Evolutionary conservation across 2,113 vertebrate species (phyloP).

Genomic region (Electrona antarctica): DNA sequence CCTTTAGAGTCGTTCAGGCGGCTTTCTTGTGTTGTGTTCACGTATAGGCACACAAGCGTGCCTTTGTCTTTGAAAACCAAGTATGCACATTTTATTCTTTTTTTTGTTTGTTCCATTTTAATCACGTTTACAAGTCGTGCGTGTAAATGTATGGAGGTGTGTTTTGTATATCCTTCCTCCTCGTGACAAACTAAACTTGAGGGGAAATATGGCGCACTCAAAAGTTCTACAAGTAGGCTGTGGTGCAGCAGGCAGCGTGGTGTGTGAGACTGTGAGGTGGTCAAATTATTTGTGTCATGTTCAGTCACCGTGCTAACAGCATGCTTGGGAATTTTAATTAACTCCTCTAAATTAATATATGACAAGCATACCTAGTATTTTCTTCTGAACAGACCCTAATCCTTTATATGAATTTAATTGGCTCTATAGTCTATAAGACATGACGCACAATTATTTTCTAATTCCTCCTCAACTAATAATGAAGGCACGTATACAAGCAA

Average conservation of each 20-base stretch:
- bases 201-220: not conserved
- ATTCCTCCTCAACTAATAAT: not conserved
- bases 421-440: not conserved
- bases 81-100: not conserved
- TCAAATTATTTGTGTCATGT: slow-evolving; percentile 13
- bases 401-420: slow-evolving; percentile 14
- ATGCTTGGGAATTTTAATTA: slow-evolving; percentile 28
- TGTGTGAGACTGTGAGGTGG: not conserved
- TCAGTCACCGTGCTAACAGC: slow-evolving; percentile 21
- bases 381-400: slow-evolving; percentile 1
- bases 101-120: not conserved
- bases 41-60: slow-evolving; percentile 21
- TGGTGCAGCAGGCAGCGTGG: too few relatives aligned
- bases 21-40: slow-evolving; percentile 19
- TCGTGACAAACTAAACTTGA: too few relatives aligned
- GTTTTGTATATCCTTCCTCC: too few relatives aligned
- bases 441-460: slow-evolving; percentile 35
- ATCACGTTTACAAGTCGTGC: not conserved
- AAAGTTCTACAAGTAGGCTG: not conserved
- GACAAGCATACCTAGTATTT: slow-evolving; percentile 6
- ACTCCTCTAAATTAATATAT: slow-evolving; percentile 46
- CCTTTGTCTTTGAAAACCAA: not conserved
- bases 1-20: slow-evolving; percentile 55
- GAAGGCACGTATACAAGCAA: not conserved
- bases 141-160: not conserved